Evolutionary conservation across 2,797 vertebrate genomes (phyloP).

Genomic region (Sebastolobus alascanus): DNA sequence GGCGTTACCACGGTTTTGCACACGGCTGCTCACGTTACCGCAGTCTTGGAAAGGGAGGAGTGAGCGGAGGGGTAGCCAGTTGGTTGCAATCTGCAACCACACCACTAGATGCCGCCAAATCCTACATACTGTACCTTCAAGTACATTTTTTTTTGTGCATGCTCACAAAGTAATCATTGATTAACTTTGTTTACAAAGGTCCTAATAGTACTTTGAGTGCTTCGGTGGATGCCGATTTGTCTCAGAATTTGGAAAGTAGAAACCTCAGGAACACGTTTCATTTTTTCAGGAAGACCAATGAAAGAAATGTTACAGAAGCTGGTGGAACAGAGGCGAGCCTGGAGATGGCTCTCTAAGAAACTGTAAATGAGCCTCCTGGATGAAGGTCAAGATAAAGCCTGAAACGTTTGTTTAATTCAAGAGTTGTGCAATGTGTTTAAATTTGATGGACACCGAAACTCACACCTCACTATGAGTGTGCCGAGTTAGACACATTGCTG

Average conservation of each 20-base stretch:
- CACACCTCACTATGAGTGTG: neutral
- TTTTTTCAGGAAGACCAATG: neutral
- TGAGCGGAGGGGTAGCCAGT: too few species aligned
- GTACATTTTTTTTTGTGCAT: neutral
- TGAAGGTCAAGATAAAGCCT: neutral
- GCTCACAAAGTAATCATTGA: neutral
- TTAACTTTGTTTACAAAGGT: neutral
- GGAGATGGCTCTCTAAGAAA: neutral
- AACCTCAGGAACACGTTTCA: neutral
- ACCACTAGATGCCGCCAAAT: too few species aligned
- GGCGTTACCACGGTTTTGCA: too few species aligned
- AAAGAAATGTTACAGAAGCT: neutral
- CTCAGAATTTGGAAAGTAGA: neutral
- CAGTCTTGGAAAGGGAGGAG: too few species aligned
- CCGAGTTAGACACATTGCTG: neutral
- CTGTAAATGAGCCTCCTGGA: neutral
- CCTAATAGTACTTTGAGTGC: neutral
- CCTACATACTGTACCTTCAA: too few species aligned
- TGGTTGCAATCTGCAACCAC: too few species aligned
- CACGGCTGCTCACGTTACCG: too few species aligned
- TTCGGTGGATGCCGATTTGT: neutral
- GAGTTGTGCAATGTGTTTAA: neutral
- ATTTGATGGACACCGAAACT: slow-evolving; percentile 10
- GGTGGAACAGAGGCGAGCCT: neutral
- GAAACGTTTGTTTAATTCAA: neutral